Evolutionary conservation across 2,113 vertebrate genomes (phyloP), one percentile per base, ranked within the genome.

Genomic region (Petaurus breviceps): DNA sequence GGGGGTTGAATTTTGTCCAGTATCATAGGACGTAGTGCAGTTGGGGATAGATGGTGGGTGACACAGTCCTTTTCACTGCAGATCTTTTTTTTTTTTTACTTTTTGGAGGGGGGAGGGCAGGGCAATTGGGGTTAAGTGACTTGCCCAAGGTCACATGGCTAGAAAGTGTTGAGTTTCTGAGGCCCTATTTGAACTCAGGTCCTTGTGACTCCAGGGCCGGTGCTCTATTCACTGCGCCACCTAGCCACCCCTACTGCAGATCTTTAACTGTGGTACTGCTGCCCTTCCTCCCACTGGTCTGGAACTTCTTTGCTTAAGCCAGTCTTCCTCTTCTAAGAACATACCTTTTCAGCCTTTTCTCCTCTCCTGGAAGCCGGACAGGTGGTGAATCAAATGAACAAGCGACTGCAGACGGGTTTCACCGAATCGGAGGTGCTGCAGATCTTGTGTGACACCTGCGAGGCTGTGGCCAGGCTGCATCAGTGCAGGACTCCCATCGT

Each of bases 351-450:
- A 98, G 90, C 94, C 90, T 94, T n/a, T 0, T 3, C 77, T 3
- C 47, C 94, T 77, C 90, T 95, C 28, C 96, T 96, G 49, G 96
- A 97, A 99, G 99, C 99, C 94, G 99, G 99, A 9, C 99, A 99
- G 95, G 99, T 99, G 92, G 99, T 99, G 97, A 99, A 99, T 97
- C 99, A 99, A 98, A 99, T 99, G 99, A 99, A 99, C 96, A 99
- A 99, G 98, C 98, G 99, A 50, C 96, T 99, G 94, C 99, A 99
- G 54, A 99, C 99, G 8, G 99, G 99, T 90, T 99, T 99, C 97
- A 99, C 98, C 0, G 99, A 99, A 97, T 94, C 98, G 0, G 99
- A 99, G 98, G 99, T 99, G 16, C 98, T 99, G 94, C 98, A 98
- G 94, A 99, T 99, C 97, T 99, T 99, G 97, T 99, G 99, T 89